Base-by-base conservation (phyloP, 2,113 vertebrate genomes). In the Opisthocomus hoazin region DNA sequence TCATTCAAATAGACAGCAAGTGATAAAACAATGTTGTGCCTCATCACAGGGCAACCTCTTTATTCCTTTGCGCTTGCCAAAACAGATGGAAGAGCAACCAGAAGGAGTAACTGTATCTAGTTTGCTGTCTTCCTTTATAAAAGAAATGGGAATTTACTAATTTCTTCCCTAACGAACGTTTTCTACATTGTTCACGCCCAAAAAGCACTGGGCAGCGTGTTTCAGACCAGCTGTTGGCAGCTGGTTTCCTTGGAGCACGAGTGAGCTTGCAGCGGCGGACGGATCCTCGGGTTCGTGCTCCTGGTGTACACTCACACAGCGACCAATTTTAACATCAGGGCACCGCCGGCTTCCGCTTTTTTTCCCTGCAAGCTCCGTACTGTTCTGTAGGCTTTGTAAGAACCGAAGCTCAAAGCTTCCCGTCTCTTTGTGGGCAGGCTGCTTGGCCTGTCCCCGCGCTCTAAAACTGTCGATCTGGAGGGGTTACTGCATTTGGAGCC, bases 221-320 rank as follows among this genome's bases (percentile, higher is more conserved):
- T 46, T n/a, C 37, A 12, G 48, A 13, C 1, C 32, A 24, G 54
- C 22, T 11, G 26, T 36, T 26, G 43, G 51, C 58, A 57, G 51
- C 6, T 11, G 30, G 32, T 7, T 51, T 36, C 45, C 63, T 11
- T 4, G 12, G 30, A 21, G 27, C 8, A 6, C 0, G 15, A 15
- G 26, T 1, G 20, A 66, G 26, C 84, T 22, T 2, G 18, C n/a
- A 39, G 41, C 70, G 12, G 12, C 51, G 10, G 50, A 8, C 1
- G 5, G n/a, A 8, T 9, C 70, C 60, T 19, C 1, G 14, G n/a
- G n/a, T 21, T 15, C 15, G n/a, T n/a, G 30, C 12, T 27, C 48
- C 50, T 56, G 2, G 3, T 7, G 12, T 15, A 7, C 0, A 4
- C 43, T 27, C 53, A 13, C 4, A 1, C 46, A 2, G 2, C 1